Base-by-base conservation (phyloP, 1,140 invertebrate species). In the Camponotus floridanus region DNA sequence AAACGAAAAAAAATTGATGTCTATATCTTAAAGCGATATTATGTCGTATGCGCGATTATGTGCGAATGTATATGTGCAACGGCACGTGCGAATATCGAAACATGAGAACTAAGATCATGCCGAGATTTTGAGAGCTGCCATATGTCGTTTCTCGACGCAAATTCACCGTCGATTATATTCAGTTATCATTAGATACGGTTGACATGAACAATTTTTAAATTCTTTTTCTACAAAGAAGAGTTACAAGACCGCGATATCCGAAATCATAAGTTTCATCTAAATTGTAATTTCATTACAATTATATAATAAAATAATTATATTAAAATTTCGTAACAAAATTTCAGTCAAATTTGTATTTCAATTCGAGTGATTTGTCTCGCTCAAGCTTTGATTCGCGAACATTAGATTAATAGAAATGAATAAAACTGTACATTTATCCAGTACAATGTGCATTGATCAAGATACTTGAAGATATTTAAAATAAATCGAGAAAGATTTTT, bases 21-120 rank as follows among this genome's bases (percentile, higher is more conserved):
- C 21, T 83, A 83, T 57, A 61, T 74, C 4, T 42, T 81, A 88
- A 48, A 39, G 6, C 74, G 55, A 86, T 73, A 67, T 76, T 86
- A 57, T 88, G 59, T 79, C 39, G 36, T 81, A 31, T 73, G 79
- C 51, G 67, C 39, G 79, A 83, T 7, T 57, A 68, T 70, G 9
- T 45, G 79, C 11, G 13, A 31, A 62, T 26, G 21, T 74, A 26
- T 62, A 18, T 55, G 4, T 45, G 51, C 51, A 51, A 83, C 45
- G 48, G 39, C 39, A 83, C 79, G 68, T 61, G 79, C 55, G 45
- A 39, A 42, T 13, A 45, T 15, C 55, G 70, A 48, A 48, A 73
- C 39, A 13, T 45, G 78, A 59, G 7, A 31, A 61, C 26, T 51
- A 51, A 51, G 15, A 51, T 51, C 21, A 21, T n/a, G 67, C 6